phyloP scores from a whole-genome alignment of 2,888 invertebrate species.

The Lasiommata megera region DNA sequence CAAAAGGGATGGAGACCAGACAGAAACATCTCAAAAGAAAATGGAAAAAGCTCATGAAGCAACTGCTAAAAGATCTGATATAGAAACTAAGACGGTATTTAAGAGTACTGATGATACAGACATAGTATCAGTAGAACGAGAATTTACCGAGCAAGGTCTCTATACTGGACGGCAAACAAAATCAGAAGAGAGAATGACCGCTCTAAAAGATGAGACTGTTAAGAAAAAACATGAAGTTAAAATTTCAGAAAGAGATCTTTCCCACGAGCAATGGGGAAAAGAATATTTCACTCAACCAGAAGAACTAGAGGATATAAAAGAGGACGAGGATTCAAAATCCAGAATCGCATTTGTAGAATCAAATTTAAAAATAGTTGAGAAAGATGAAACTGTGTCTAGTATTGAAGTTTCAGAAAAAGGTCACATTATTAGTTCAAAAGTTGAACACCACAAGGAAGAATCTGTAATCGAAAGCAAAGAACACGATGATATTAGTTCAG shows the following conservation, averaged over 20 bases:
- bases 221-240: constrained; percentile 75
- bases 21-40: constrained; percentile 75
- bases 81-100: constrained; percentile 70
- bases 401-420: constrained; percentile 71
- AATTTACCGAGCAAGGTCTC: constrained; percentile 71
- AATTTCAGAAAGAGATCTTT: constrained; percentile 76
- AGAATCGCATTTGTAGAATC: constrained; percentile 71
- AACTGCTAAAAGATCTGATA: constrained; percentile 68
- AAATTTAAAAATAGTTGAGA: constrained; percentile 67
- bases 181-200: constrained; percentile 76
- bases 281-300: constrained; percentile 77
- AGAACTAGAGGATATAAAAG: constrained; percentile 70
- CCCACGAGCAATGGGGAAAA: constrained; percentile 78
- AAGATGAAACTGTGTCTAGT: constrained; percentile 69
- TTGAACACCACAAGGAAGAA: constrained; percentile 73
- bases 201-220: constrained; percentile 71
- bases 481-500: constrained; percentile 72
- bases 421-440: constrained; percentile 69
- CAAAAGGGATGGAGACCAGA: constrained; percentile 70
- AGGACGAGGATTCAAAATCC: constrained; percentile 63
- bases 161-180: constrained; percentile 71
- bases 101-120: constrained; percentile 70
- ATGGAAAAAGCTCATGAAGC: constrained; percentile 78
- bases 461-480: constrained; percentile 76
- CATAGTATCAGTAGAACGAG: constrained; percentile 64